Conservation (phyloP, 1,140 invertebrate species). For the Chionoecetes opilio region DNA sequence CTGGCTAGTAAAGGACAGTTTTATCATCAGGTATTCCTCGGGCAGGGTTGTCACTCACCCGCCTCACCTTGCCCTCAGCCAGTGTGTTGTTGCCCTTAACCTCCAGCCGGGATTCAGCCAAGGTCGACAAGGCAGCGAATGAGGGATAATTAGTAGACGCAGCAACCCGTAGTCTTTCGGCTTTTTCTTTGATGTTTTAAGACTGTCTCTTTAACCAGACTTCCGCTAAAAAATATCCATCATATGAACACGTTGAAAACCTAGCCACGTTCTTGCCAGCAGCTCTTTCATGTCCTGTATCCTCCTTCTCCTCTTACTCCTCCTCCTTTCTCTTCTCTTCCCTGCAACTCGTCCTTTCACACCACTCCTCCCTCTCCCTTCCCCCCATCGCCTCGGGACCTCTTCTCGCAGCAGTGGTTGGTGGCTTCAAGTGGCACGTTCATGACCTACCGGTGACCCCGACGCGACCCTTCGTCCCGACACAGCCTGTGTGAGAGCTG, state of each 20-base stretch:
- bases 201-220: constrained; percentile 2
- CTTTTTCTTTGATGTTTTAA: not conserved
- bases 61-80: constrained; percentile 12
- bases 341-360: constrained; percentile 19
- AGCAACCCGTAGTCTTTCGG: not conserved
- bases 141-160: not conserved
- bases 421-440: constrained; percentile 73
- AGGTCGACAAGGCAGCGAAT: not conserved
- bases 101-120: not conserved
- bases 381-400: not conserved
- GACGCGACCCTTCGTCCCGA: constrained; percentile 67
- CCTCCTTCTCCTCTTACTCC: not conserved
- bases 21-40: not conserved
- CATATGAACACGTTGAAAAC: not conserved
- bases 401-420: constrained; percentile 59
- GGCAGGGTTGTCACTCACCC: not conserved
- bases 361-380: constrained; percentile 14
- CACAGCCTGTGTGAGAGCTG: constrained; percentile 32
- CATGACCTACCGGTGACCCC: constrained; percentile 70
- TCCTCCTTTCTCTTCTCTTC: not conserved
- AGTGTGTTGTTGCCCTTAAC: constrained; percentile 7
- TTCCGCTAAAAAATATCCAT: not conserved
- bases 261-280: not conserved
- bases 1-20: not conserved
- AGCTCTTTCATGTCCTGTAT: not conserved